Percentiles rank a stretch among this genome's conserved stretches.
Evolutionary conservation across 35 echinoderm and acorn worm genomes (phyloP).

Genomic region (Heliocidaris erythrogramma): DNA sequence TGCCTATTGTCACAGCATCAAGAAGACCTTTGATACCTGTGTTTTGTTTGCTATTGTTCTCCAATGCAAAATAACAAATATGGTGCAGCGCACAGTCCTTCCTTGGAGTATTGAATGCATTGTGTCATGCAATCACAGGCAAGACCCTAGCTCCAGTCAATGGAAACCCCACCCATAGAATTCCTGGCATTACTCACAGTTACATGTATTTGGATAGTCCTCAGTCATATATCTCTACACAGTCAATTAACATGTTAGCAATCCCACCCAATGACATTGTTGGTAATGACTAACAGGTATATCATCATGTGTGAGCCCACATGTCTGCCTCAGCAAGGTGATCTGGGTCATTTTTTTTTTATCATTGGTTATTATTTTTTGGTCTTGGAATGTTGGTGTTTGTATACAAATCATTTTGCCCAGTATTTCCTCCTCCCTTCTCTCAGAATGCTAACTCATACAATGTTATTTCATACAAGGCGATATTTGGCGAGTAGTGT

Average conservation of each 20-base stretch:
- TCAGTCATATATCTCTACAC: background rate
- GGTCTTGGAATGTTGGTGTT: background rate
- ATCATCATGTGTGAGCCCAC: background rate
- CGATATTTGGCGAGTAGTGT: background rate
- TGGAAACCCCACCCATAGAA: background rate
- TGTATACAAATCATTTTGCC: background rate
- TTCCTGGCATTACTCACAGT: slow-evolving; percentile 36
- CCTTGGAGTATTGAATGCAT: background rate
- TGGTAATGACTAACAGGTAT: background rate
- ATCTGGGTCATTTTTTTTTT: background rate
- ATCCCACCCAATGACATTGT: background rate
- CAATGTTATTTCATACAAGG: background rate
- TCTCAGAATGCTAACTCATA: background rate
- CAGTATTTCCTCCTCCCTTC: background rate
- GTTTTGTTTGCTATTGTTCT: background rate
- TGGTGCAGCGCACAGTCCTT: background rate
- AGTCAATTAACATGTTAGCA: background rate
- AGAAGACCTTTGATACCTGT: slow-evolving; percentile 8
- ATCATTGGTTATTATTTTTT: background rate
- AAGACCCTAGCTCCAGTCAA: background rate
- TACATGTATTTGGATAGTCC: background rate
- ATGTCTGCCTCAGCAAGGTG: background rate
- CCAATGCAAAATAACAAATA: background rate
- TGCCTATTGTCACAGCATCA: background rate
- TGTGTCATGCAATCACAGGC: background rate